Evolutionary conservation across 2,888 invertebrate genomes (phyloP), one percentile per base, ranked within the genome.

Genomic region (Baccha elongata): DNA sequence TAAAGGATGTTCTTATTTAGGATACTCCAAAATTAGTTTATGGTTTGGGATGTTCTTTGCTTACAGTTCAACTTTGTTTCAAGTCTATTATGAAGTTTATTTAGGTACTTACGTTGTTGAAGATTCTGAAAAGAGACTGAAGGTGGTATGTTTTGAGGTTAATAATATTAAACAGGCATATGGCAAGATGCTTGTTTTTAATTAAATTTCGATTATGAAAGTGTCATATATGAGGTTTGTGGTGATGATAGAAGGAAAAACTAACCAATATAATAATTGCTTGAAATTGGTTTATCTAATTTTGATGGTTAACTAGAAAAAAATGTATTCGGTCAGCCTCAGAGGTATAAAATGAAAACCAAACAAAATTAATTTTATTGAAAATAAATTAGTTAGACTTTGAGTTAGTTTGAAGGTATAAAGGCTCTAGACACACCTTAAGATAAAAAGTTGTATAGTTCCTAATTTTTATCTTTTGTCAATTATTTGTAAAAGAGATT

Each of bases 31-130:
- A 40, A 40, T 40, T 40, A 40, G 40, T 48, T 58, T 40, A 15
- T 37, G 8, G 40, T 40, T 37, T n/a, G 21, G 15, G 58, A 60
- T 40, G 40, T 50, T 69, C 50, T 48, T n/a, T 76, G 68, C 46
- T 69, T 69, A 62, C 53, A 64, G 21, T 76, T 55, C 46, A 69
- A 69, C 46, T 62, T 76, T 64, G 69, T 64, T 64, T 76, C 15
- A 29, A 62, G 69, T 53, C 40, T 76, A 37, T 29, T 62, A 62
- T 62, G 55, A 19, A 29, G 29, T 35, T 42, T 15, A 40, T 13
- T 7, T 15, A 3, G 3, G 21, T 35, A 60, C 50, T 60, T 60
- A 60, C 48, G 19, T 29, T 40, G 19, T 29, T 60, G 37, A 40
- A 50, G 11, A 40, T 48, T 58, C 48, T 37, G 69, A 37, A 46